These are phyloP conservation scores for Axea sp. DNA, from an alignment of 2,888 invertebrate genomes.

Conservation along the genomic window DNA sequence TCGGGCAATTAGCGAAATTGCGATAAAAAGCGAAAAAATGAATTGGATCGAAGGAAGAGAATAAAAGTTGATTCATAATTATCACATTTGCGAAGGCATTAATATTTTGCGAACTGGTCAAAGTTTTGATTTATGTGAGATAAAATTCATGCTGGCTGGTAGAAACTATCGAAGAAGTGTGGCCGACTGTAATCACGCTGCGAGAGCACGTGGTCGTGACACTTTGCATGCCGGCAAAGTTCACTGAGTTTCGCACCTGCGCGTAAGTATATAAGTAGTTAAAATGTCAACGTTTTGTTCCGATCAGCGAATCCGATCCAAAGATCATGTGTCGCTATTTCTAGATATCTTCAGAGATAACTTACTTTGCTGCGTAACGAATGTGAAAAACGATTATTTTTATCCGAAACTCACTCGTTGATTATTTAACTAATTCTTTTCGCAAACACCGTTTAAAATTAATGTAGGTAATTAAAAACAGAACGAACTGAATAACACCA, in stretches of 20 bases:
- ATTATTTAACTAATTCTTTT: constrained; percentile 5
- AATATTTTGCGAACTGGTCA: neutral
- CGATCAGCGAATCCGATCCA: constrained; percentile 38
- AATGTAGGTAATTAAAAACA: too few relatives aligned
- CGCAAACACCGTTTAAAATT: neutral
- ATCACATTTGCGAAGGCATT: too few relatives aligned
- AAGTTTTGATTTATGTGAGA: constrained; percentile 24
- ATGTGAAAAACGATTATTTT: constrained; percentile 11
- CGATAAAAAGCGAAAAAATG: too few relatives aligned
- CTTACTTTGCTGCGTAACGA: constrained; percentile 7
- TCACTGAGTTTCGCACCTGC: constrained; percentile 53
- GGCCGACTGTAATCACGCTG: constrained; percentile 19
- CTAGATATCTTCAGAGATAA: constrained; percentile 9
- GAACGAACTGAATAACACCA: too few relatives aligned
- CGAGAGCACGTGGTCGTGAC: constrained; percentile 50
- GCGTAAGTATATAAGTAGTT: constrained; percentile 49
- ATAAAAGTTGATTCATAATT: too few relatives aligned
- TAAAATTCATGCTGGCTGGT: constrained; percentile 13
- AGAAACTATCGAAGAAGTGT: constrained; percentile 33
- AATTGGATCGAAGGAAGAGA: too few relatives aligned
- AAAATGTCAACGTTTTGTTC: constrained; percentile 50
- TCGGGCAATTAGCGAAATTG: too few relatives aligned
- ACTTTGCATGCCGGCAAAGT: constrained; percentile 58
- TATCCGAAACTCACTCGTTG: neutral
- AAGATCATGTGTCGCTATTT: constrained; percentile 29